These are phyloP conservation scores for Uropetala carovei DNA, from an alignment of 2,888 invertebrate genomes.

Conservation along the genomic window DNA sequence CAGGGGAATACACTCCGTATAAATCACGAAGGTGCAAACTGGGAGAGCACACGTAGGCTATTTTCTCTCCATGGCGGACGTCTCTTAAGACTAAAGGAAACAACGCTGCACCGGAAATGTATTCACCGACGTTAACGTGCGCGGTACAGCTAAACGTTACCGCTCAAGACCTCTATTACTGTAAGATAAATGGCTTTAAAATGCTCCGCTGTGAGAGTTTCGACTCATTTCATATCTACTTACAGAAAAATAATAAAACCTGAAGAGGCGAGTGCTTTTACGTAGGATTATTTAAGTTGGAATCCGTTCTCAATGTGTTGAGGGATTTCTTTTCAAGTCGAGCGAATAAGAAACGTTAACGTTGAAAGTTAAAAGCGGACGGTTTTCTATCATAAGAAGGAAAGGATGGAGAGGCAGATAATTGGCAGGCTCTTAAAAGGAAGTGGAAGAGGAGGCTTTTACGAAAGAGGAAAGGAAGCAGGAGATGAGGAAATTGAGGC, in stretches of 20 bases:
- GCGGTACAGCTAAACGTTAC: too few relatives aligned
- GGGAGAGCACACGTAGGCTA: neutral
- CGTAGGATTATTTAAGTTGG: too few relatives aligned
- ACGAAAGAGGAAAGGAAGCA: neutral
- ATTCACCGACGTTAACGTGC: too few relatives aligned
- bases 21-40: neutral
- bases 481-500: neutral
- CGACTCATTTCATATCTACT: too few relatives aligned
- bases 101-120: too few relatives aligned
- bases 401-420: neutral
- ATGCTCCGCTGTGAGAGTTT: too few relatives aligned
- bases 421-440: slow-evolving; percentile 17
- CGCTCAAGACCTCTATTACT: too few relatives aligned
- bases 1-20: neutral
- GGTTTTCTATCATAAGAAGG: neutral
- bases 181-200: too few relatives aligned
- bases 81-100: neutral
- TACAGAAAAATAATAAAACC: too few relatives aligned
- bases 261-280: too few relatives aligned
- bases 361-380: neutral
- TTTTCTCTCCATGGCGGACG: neutral
- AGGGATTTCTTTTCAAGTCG: too few relatives aligned
- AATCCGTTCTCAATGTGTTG: too few relatives aligned
- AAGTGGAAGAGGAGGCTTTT: slow-evolving; percentile 10
- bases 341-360: neutral